These are phyloP conservation scores for Poecile atricapillus DNA, from an alignment of 2,113 vertebrate species.

Conservation along the genomic window DNA sequence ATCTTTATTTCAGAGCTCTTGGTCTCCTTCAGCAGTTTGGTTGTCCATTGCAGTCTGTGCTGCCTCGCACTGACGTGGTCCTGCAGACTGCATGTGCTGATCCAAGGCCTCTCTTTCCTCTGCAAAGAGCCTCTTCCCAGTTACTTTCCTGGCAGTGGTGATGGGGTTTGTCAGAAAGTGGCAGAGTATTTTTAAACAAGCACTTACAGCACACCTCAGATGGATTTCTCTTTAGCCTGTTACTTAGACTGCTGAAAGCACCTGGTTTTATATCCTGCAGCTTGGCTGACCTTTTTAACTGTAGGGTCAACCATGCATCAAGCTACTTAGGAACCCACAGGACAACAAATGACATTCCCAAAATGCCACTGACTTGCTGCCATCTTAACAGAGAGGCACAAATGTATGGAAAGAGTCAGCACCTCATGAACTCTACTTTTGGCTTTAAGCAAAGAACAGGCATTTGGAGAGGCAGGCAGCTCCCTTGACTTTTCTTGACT, in stretches of 20 bases:
- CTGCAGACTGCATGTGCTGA: neutral
- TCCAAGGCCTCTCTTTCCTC: neutral
- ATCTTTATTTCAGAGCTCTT: neutral
- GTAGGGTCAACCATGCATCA: neutral
- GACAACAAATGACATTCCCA: neutral
- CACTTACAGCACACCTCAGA: fast-evolving
- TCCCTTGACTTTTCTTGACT: neutral
- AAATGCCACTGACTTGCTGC: neutral
- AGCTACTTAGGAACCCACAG: neutral
- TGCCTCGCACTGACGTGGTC: neutral
- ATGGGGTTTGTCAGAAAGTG: neutral
- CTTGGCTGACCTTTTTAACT: neutral
- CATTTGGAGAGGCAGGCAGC: neutral
- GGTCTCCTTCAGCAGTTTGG: neutral
- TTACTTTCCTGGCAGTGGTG: neutral
- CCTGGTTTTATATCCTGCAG: neutral
- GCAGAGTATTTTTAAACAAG: neutral
- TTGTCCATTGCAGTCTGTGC: neutral
- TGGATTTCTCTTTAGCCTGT: neutral
- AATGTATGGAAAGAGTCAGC: neutral
- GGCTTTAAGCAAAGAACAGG: neutral
- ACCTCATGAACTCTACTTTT: neutral
- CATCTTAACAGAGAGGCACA: neutral
- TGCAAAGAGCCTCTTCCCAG: neutral
- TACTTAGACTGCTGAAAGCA: neutral